phyloP scores from a whole-genome alignment of 2,888 invertebrate species.

The Drosophila kokeensis region DNA sequence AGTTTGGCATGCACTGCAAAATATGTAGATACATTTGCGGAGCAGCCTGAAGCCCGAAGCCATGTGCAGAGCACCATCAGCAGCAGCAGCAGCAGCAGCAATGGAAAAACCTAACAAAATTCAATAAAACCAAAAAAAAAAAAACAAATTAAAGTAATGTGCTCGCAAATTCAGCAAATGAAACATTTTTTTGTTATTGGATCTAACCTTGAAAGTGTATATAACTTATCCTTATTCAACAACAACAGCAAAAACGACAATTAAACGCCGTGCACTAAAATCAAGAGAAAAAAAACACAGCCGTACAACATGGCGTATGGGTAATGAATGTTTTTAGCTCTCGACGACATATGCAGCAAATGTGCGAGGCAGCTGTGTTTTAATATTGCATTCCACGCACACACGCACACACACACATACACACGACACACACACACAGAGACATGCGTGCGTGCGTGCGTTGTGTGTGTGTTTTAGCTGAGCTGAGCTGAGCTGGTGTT shows the following conservation, averaged over 20 bases:
- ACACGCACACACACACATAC: conserved; percentile 12
- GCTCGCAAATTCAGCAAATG: conserved; percentile 38
- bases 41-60: conserved; percentile 54
- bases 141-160: conserved; percentile 24
- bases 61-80: conserved; percentile 50
- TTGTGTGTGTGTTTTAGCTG: conserved; percentile 16
- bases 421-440: conserved; percentile 10
- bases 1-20: conserved; percentile 32
- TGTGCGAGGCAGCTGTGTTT: conserved; percentile 52
- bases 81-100: conserved; percentile 16
- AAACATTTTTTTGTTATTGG: conserved; percentile 54
- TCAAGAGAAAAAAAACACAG: conserved; percentile 47
- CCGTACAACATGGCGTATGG: conserved; percentile 71
- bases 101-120: conserved; percentile 25
- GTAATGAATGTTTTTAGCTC: conserved; percentile 46
- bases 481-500: conserved; percentile 7
- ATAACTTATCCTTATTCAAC: conserved; percentile 14
- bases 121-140: conserved; percentile 7
- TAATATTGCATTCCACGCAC: conserved; percentile 40
- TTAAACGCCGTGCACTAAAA: conserved; percentile 36
- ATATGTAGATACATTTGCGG: conserved; percentile 46
- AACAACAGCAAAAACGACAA: conserved; percentile 4
- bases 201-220: conserved; percentile 70
- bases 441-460: conserved; percentile 17
- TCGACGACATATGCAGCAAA: conserved; percentile 67